Base-by-base conservation (phyloP, 30 jellyfish, hydroid and myxozoan genomes). In the Aurelia aurita complex sp. Pacific region DNA sequence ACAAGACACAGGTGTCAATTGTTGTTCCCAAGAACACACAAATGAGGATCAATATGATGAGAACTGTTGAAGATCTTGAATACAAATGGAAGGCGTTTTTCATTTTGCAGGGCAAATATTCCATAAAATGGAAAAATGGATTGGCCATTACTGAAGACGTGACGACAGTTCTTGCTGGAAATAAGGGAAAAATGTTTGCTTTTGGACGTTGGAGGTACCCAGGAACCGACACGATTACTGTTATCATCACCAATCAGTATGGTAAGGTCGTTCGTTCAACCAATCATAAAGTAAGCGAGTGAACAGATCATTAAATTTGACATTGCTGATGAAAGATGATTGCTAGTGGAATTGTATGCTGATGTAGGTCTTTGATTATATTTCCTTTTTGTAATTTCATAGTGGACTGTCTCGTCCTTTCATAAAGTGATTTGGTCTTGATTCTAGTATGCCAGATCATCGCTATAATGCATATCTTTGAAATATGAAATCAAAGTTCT, bases 141-240 rank as follows among this genome's bases (percentile, higher is more conserved):
- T 15, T 14, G 4, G 1, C 29, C 36, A 73, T 14, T 35, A 35
- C 83, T 7, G 34, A 73, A 5, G 83, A 52, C 57, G 69, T 73
- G 62, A 73, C 83, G 10, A 73, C 67, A 8, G 69, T 73, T 52
- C 57, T 73, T n/a, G n/a, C 69, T 38, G 83, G 83, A 15, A 6
- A 71, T 14, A 17, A 73, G 5, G 32, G 79, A 8, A 7, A 38
- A 32, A 0, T 73, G 83, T 73, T 2, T 73, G 69, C 69, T 33
- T 38, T 73, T 73, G 83, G 83, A 2, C n/a, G 32, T 14, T 73
- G 69, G 69, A 73, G 32, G 9, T 73, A 73, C 69, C 83, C 83
- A 19, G 69, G 67, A 15, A 52, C 69, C 33, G 83, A 73, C 17
- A 33, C 40, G 4, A 32, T 73, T 8, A 32, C 18, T n/a, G 83